Base-by-base conservation (phyloP, 2,113 vertebrate genomes). In the Raphicerus campestris region DNA sequence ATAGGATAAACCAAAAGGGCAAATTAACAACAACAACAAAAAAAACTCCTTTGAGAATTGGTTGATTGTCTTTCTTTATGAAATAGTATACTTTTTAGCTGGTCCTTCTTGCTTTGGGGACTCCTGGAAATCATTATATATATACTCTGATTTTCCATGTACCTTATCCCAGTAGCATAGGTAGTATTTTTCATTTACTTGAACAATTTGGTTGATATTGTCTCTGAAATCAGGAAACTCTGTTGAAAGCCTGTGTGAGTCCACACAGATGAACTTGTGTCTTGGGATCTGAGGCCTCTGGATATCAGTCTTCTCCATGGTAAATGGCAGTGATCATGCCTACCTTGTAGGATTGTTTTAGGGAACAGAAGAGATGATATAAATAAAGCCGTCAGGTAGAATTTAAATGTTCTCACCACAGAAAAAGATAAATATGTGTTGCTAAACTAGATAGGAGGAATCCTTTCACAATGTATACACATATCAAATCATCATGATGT, bases 31-130 rank as follows among this genome's bases (percentile, higher is more conserved):
- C n/a, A 42, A 42, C 39, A 24, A 28, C 61, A 28, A 42, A 73
- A 39, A 96, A 93, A 75, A 45, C 26, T 84, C 90, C 80, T 97
- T 96, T 95, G 90, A 94, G 85, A 97, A 78, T 92, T 58, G 55
- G 24, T 92, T 86, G 55, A 45, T 89, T 95, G 24, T 51, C 55
- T 95, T 96, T 94, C 92, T 86, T 95, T 97, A 56, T 80, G 45
- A 22, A 80, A 88, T 82, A 88, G 58, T 53, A 24, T 92, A 55
- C 32, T 93, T 93, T 93, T 28, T 85, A 49, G 55, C 80, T 19
- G 14, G 20, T 87, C 55, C 39, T 86, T 97, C 78, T 51, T 96
- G 60, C 75, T 87, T 91, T n/a, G 63, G 61, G 39, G 7, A 84
- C 60, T 83, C 8, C 92, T 88, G 6, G 78, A 88, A 94, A 73